Base-by-base conservation (phyloP, 2,888 invertebrate species). In the Ptychoptera albimana region DNA sequence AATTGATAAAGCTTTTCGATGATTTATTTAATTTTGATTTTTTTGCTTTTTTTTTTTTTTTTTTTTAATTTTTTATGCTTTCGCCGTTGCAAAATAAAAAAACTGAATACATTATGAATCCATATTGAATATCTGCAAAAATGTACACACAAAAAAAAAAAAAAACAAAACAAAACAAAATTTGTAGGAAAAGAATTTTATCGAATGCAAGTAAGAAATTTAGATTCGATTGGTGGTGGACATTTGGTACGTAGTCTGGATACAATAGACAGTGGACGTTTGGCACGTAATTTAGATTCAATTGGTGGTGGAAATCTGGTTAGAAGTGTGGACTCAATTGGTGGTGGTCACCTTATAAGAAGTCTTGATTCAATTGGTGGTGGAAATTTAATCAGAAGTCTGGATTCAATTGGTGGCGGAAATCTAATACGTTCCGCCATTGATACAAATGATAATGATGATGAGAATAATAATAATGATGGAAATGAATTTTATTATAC, bases 261-360 rank as follows among this genome's bases (percentile, higher is more conserved):
- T n/a, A 12, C 29, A 9, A n/a, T 42, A 1, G 42, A 36, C 10
- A 36, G 42, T 29, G 43, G 37, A 6, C 15, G 37, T 14, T 37
- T 43, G 11, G 42, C 37, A 29, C 45, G 49, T 35, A 46, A 12
- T 37, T 37, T 49, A 16, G 49, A 49, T 44, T 45, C 43, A 15
- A 44, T 49, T 34, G 49, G 49, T 11, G 49, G 49, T 31, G 49
- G 45, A 23, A 44, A 46, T 42, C 13, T 49, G 15, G 12, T 49
- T 34, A 36, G 48, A 31, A 35, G n/a, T 44, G 2, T 41, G 2
- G 42, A 48, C 45, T 36, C 41, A n/a, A 11, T 13, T 23, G 41
- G 45, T 6, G 14, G 37, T n/a, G 45, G 45, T 32, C 32, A 42
- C 29, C 8, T 40, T 11, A 39, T 41, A 31, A 44, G 49, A 35